These are phyloP conservation scores for Cydia amplana DNA, from an alignment of 1,140 invertebrate genomes.

Conservation along the genomic window DNA sequence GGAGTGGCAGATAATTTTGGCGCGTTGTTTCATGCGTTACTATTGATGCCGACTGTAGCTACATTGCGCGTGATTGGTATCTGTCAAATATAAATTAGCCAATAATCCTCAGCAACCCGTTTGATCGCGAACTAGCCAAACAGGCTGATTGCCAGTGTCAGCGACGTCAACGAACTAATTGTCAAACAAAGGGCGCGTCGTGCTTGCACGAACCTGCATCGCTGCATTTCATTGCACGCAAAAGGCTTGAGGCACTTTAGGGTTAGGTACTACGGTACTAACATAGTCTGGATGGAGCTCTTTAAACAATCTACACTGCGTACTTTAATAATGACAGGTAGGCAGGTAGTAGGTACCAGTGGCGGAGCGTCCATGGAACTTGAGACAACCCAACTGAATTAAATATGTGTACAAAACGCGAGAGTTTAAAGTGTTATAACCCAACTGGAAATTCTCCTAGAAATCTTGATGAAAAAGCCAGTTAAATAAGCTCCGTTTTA, in stretches of 20 bases:
- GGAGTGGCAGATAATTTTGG: too few species aligned
- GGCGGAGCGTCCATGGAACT: too few species aligned
- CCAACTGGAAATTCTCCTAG: too few species aligned
- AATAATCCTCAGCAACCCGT: neutral
- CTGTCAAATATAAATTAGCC: slow-evolving; percentile 7
- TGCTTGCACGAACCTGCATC: slow-evolving; percentile 33
- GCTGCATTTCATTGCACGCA: slow-evolving; percentile 22
- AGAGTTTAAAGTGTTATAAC: too few species aligned
- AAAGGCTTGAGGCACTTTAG: slow-evolving; percentile 22
- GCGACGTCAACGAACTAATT: slow-evolving; percentile 63
- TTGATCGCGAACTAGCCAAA: neutral
- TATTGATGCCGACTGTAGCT: too few species aligned
- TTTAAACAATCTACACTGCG: neutral
- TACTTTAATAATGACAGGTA: neutral
- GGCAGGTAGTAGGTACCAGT: too few species aligned
- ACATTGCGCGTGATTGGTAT: neutral
- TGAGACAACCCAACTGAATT: too few species aligned
- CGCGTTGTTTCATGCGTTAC: too few species aligned
- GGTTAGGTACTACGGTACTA: neutral
- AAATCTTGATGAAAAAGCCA: too few species aligned
- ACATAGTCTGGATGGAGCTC: neutral
- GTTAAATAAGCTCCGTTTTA: too few species aligned
- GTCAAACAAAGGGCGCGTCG: slow-evolving; percentile 46
- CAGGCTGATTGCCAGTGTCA: slow-evolving; percentile 12
- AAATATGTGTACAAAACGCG: too few species aligned